phyloP scores from a whole-genome alignment of 2,797 vertebrate species.

The Cyclura pinguis region DNA sequence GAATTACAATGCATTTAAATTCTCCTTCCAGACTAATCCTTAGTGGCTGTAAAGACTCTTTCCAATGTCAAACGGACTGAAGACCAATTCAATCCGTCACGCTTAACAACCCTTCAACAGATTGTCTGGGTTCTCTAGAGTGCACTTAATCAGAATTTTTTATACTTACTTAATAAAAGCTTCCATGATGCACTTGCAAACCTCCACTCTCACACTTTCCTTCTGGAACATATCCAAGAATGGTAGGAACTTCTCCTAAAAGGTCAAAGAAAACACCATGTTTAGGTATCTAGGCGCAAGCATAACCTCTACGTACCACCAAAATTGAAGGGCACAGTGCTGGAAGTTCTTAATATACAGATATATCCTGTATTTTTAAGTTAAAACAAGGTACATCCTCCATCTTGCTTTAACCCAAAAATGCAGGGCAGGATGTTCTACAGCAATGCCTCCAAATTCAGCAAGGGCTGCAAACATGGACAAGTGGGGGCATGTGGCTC shows the following conservation, averaged over 20 bases:
- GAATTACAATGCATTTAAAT: not conserved
- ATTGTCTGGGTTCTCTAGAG: constrained; percentile 9
- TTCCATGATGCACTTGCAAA: constrained; percentile 96
- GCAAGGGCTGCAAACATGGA: no score
- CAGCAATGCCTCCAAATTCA: no score
- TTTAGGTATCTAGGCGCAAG: not conserved
- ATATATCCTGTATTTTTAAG: no score
- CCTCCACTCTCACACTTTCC: constrained; percentile 94
- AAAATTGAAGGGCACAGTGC: no score
- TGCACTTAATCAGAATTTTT: not conserved
- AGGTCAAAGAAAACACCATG: not conserved
- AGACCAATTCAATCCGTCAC: constrained; percentile 4
- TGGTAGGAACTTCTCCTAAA: constrained; percentile 94
- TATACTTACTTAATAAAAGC: constrained; percentile 93
- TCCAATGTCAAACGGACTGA: not conserved
- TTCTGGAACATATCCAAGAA: constrained; percentile 99
- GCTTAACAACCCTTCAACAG: not conserved
- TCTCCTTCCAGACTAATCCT: not conserved
- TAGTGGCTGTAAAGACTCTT: not conserved
- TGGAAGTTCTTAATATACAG: no score
- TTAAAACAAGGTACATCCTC: no score
- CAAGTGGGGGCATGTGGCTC: not conserved
- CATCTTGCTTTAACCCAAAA: no score
- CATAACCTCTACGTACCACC: no score
- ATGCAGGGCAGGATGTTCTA: no score